Conservation (phyloP, 1,140 invertebrate genomes). For the Chlorops oryzae region DNA sequence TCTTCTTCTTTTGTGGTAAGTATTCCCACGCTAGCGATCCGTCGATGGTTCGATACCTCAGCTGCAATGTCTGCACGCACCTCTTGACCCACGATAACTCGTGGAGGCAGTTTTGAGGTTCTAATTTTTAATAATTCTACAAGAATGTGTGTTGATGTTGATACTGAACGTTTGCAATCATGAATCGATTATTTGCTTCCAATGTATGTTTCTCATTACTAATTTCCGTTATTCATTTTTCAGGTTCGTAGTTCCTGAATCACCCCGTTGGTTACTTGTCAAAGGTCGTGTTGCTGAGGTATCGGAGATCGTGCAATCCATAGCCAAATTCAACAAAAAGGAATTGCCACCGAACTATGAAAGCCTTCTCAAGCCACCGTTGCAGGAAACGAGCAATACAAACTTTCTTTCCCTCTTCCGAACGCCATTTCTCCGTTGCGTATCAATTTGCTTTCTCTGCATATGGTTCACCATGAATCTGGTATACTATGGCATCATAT, state of each 20-base stretch:
- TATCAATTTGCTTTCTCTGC: slow-evolving; percentile 60
- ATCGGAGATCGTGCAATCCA: slow-evolving; percentile 59
- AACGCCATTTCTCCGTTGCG: slow-evolving; percentile 55
- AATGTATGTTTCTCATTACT: not conserved
- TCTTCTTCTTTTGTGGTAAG: slow-evolving; percentile 60
- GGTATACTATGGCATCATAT: slow-evolving; percentile 64
- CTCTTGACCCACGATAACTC: too few relatives aligned
- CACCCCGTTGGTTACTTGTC: slow-evolving; percentile 74
- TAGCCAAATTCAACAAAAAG: slow-evolving; percentile 60
- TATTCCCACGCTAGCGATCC: too few relatives aligned
- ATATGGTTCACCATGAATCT: slow-evolving; percentile 69
- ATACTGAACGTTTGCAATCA: too few relatives aligned
- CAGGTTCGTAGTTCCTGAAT: slow-evolving; percentile 75
- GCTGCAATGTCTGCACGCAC: too few relatives aligned
- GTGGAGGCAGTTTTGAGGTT: too few relatives aligned
- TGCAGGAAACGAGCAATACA: slow-evolving; percentile 49
- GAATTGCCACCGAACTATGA: slow-evolving; percentile 56
- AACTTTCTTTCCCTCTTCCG: slow-evolving; percentile 58
- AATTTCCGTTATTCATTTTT: too few relatives aligned
- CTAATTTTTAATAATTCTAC: too few relatives aligned
- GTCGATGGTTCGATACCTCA: too few relatives aligned
- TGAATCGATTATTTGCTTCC: not conserved
- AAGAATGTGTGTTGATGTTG: too few relatives aligned
- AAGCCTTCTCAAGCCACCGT: slow-evolving; percentile 53
- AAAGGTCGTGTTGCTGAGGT: slow-evolving; percentile 66